These are phyloP conservation scores for Wiebesia pumilae DNA, from an alignment of 1,140 invertebrate genomes.

Conservation along the genomic window DNA sequence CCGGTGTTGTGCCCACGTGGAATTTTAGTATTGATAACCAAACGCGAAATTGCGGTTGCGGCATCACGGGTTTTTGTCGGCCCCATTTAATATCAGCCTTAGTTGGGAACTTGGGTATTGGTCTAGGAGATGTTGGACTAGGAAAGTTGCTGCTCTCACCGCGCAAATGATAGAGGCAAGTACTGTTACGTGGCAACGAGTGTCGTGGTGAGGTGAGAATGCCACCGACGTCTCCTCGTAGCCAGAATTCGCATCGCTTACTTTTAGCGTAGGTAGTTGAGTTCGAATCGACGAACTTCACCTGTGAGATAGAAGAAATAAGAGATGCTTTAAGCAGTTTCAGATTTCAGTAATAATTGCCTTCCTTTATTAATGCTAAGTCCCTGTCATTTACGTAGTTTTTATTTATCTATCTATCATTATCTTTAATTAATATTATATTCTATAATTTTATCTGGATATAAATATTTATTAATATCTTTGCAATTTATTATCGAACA, in stretches of 20 bases:
- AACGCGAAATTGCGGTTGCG: slow-evolving; percentile 82
- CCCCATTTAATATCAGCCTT: slow-evolving; percentile 77
- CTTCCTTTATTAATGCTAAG: background rate
- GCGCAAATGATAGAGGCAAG: slow-evolving; percentile 89
- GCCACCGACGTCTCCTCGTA: slow-evolving; percentile 85
- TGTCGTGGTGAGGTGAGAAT: slow-evolving; percentile 86
- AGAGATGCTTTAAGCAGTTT: background rate
- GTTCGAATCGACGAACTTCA: slow-evolving; percentile 87
- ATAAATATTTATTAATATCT: too few relatives aligned
- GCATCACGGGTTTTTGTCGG: slow-evolving; percentile 76
- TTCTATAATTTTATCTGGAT: too few relatives aligned
- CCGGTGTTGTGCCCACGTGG: slow-evolving; percentile 80
- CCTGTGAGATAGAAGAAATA: slow-evolving; percentile 71
- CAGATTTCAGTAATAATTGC: too few relatives aligned
- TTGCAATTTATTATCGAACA: too few relatives aligned
- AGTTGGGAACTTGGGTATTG: slow-evolving; percentile 78
- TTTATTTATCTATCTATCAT: too few relatives aligned
- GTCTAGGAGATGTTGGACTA: slow-evolving; percentile 76
- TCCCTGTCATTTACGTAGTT: too few relatives aligned
- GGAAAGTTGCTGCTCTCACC: slow-evolving; percentile 77
- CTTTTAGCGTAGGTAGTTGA: slow-evolving; percentile 86
- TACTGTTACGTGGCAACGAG: slow-evolving; percentile 88
- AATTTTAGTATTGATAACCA: slow-evolving; percentile 93
- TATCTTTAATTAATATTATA: too few relatives aligned
- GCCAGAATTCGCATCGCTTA: slow-evolving; percentile 91